phyloP scores from a whole-genome alignment of 2,113 vertebrate genomes.

The Aplodontia rufa region DNA sequence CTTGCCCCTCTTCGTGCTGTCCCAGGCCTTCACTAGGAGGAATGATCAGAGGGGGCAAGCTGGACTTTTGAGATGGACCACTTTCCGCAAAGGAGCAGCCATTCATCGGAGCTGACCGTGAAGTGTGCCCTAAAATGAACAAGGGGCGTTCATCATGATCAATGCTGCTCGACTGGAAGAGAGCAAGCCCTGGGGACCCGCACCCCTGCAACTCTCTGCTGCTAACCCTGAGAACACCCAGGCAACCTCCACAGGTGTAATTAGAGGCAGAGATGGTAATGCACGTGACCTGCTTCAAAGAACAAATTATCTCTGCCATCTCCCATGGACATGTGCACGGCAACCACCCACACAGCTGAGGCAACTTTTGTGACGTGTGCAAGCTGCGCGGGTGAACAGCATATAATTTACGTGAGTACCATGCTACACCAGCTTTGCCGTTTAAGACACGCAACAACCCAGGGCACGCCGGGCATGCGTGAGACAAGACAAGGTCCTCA shows the following conservation, averaged over 20 bases:
- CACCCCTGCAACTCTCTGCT: background rate
- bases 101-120: conserved; percentile 66
- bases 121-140: conserved; percentile 84
- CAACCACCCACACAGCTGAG: conserved; percentile 46
- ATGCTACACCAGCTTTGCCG: background rate
- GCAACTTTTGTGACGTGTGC: conserved; percentile 45
- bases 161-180: accelerated
- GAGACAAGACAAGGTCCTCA: background rate
- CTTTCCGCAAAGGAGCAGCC: conserved; percentile 80
- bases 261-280: conserved; percentile 36
- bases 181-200: background rate
- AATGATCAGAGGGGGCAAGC: conserved; percentile 83
- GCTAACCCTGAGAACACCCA: background rate
- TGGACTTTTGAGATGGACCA: conserved; percentile 84
- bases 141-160: background rate
- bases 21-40: conserved; percentile 79
- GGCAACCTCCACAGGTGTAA: background rate
- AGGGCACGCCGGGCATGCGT: accelerated
- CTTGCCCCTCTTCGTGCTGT: conserved; percentile 85
- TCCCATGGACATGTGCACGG: background rate
- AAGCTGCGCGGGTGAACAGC: background rate
- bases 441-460: background rate
- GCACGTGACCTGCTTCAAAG: conserved; percentile 67
- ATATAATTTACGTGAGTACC: background rate
- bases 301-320: conserved; percentile 55